Evolutionary conservation across 2,888 invertebrate genomes (phyloP).

Genomic region (Chrysolina oricalcia): DNA sequence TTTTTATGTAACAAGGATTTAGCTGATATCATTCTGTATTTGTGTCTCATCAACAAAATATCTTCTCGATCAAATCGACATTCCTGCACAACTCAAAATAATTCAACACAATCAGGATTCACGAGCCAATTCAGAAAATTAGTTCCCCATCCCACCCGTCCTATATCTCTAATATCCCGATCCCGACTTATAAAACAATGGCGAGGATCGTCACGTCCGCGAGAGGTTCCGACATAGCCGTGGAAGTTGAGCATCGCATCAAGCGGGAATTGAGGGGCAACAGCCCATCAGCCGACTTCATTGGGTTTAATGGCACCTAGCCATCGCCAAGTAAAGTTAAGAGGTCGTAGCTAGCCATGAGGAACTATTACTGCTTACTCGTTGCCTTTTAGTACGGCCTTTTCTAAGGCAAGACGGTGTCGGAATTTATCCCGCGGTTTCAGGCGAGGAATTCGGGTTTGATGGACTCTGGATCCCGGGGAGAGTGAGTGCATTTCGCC

Average conservation of each 20-base stretch:
- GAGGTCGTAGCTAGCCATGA: constrained; percentile 65
- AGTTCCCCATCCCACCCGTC: constrained; percentile 7
- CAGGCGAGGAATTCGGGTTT: constrained; percentile 7
- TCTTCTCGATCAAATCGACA: too few species aligned
- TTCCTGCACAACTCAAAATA: background rate
- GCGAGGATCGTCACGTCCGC: constrained; percentile 65
- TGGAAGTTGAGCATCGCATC: constrained; percentile 22
- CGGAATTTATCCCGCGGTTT: constrained; percentile 28
- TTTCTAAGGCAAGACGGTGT: constrained; percentile 27
- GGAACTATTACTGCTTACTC: constrained; percentile 62
- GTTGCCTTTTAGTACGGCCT: constrained; percentile 41
- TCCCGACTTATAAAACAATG: constrained; percentile 66
- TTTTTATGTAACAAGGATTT: too few species aligned
- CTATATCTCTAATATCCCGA: constrained; percentile 29
- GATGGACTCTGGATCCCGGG: constrained; percentile 1
- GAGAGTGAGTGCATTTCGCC: constrained; percentile 1
- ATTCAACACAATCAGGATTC: constrained; percentile 6
- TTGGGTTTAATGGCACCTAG: constrained; percentile 66
- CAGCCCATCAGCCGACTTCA: constrained; percentile 60
- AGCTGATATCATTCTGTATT: too few species aligned
- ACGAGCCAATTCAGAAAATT: constrained; percentile 22
- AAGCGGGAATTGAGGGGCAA: constrained; percentile 46
- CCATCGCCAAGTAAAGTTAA: constrained; percentile 66
- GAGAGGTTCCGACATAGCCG: constrained; percentile 47
- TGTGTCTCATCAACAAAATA: too few species aligned